These are phyloP conservation scores for Scalopus aquaticus DNA, from an alignment of 2,113 vertebrate genomes.

Conservation along the genomic window DNA sequence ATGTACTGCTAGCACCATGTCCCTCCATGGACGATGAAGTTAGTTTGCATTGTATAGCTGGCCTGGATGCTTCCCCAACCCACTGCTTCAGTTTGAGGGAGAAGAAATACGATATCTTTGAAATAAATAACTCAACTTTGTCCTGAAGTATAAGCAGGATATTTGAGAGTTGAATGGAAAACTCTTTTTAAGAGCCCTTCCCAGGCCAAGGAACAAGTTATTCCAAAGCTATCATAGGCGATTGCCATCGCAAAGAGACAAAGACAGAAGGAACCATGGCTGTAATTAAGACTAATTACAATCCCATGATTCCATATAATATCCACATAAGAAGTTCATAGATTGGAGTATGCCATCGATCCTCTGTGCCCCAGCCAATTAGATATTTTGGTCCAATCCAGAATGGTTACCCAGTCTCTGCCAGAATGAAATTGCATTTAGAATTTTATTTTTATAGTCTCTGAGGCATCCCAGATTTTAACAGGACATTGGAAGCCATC, in stretches of 20 bases:
- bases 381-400: slow-evolving; percentile 50
- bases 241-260: slow-evolving; percentile 53
- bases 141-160: slow-evolving; percentile 13
- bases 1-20: not conserved
- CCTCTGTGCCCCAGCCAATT: slow-evolving; percentile 62
- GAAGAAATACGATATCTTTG: slow-evolving; percentile 6
- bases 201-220: slow-evolving; percentile 19
- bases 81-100: slow-evolving; percentile 40
- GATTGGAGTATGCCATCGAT: slow-evolving; percentile 30
- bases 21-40: accelerated
- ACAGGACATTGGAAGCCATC: slow-evolving; percentile 65
- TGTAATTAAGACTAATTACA: slow-evolving; percentile 74
- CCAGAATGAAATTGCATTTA: slow-evolving; percentile 57
- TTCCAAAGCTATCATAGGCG: slow-evolving; percentile 55
- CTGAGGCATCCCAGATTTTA: slow-evolving; percentile 55
- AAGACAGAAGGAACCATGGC: slow-evolving; percentile 60
- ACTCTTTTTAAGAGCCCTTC: slow-evolving; percentile 52
- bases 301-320: slow-evolving; percentile 74
- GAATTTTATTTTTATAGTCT: slow-evolving; percentile 67
- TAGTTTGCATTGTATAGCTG: not conserved
- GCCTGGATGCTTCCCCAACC: not conserved
- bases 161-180: slow-evolving; percentile 56
- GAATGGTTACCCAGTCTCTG: slow-evolving; percentile 47
- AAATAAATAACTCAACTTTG: slow-evolving; percentile 43
- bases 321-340: slow-evolving; percentile 53